Conservation (phyloP, 2,888 invertebrate genomes). For the Dicranocentrus wangi region DNA sequence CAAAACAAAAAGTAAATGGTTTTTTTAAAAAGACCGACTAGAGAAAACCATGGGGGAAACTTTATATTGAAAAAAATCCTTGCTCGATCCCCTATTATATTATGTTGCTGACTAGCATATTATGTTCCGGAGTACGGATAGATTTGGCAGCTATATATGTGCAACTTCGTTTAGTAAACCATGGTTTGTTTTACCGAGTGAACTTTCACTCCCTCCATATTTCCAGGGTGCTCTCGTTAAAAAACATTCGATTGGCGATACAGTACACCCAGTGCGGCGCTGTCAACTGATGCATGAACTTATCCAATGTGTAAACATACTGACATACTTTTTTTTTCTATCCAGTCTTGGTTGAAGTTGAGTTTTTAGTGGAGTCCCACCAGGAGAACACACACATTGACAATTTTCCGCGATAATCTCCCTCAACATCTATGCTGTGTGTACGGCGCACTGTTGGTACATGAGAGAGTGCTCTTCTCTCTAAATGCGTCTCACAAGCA, state of each 20-base stretch:
- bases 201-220: neutral
- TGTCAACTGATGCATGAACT: constrained; percentile 41
- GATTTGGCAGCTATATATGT: too few species aligned
- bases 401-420: too few species aligned
- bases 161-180: neutral
- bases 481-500: constrained; percentile 10
- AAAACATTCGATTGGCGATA: constrained; percentile 39
- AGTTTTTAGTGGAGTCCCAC: too few species aligned
- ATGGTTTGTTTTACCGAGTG: neutral
- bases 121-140: too few species aligned
- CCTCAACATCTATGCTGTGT: too few species aligned
- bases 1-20: constrained; percentile 21
- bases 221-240: neutral
- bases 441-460: neutral
- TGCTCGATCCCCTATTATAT: neutral
- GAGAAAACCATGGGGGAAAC: constrained; percentile 1
- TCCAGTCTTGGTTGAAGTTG: too few species aligned
- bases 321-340: constrained; percentile 29
- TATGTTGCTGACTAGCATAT: too few species aligned
- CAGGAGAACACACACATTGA: neutral
- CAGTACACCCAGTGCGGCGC: neutral
- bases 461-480: neutral
- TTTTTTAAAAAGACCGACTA: constrained; percentile 12
- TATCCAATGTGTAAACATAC: constrained; percentile 43
- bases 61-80: constrained; percentile 11